Base-by-base conservation (phyloP, 2,888 invertebrate species). In the Esperia sulphurella region DNA sequence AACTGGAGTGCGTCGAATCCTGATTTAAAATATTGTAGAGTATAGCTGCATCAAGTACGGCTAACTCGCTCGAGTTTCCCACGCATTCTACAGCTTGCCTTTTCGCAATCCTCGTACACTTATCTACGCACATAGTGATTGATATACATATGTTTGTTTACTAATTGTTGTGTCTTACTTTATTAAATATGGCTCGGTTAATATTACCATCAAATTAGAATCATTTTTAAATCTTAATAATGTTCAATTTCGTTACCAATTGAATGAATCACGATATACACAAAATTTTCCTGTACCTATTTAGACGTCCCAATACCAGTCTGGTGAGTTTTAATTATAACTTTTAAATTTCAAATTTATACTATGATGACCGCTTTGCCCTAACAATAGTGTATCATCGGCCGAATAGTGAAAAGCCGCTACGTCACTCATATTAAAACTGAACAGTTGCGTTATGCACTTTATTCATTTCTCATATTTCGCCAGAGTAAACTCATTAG, bases 1-100 rank as follows among this genome's bases (percentile, higher is more conserved):
- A 72, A 74, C 73, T 71, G 61, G 71, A 73, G 71, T 79, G 75
- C 71, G 70, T 79, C 71, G 68, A 78, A 79, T 78, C 72, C 71
- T 74, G 75, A 73, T 74, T 65, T 83, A 72, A 87, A 83, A 81
- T 83, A 84, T 80, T 63, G 73, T 61, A 63, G 61, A 65, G 66
- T 66, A 21, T 5, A n/a, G n/a, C 5, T 21, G 62, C 64, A 63
- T 68, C 64, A 59, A 69, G 68, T 62, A 64, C 63, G 60, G 63
- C 50, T 54, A 63, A 61, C 64, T 59, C 63, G 68, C 65, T 67
- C 68, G 66, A 74, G 71, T 79, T 81, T 88, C 87, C 84, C 87
- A 87, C 87, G 86, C 69, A 14, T 28, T 12, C 7, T 21, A 21
- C 21, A 21, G 21, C 5, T 21, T 21, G 21, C 21, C 21, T 21